A percentile compares a stretch with the other conserved stretches of the same genome.
These are phyloP conservation scores for Ophthalmolycus amberensis DNA, from an alignment of 2,113 vertebrate genomes.

Conservation along the genomic window DNA sequence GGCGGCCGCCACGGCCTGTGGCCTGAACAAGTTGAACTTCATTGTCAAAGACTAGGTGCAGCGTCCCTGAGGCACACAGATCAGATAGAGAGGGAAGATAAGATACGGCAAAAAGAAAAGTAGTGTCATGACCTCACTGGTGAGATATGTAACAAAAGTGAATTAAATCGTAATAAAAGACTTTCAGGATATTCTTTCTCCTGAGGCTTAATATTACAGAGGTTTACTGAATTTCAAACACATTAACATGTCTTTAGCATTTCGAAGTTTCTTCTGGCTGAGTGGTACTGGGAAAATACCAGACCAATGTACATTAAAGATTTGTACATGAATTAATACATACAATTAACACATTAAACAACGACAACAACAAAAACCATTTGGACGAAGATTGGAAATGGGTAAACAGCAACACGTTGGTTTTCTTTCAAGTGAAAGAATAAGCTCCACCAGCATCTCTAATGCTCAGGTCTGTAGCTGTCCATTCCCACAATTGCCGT, in stretches of 20 bases:
- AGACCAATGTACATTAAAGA: background rate
- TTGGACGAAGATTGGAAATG: background rate
- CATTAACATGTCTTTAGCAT: background rate
- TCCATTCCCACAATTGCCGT: too few species aligned
- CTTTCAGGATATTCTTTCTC: too few species aligned
- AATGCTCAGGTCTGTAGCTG: too few species aligned
- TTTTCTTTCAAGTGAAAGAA: background rate
- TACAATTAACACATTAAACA: background rate
- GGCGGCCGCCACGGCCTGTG: slow-evolving; percentile 78
- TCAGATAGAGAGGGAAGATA: background rate
- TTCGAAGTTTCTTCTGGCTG: background rate
- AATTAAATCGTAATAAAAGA: background rate
- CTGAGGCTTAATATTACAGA: background rate
- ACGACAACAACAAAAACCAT: background rate
- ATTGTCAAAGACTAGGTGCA: slow-evolving; percentile 81
- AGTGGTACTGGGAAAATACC: background rate
- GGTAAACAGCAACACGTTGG: background rate
- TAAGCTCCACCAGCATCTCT: background rate
- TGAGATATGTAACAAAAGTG: background rate
- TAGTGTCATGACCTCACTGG: background rate
- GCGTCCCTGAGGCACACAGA: slow-evolving; percentile 57
- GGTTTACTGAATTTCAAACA: background rate
- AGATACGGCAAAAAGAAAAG: background rate
- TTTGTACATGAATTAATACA: background rate
- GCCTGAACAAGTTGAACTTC: slow-evolving; percentile 90